Evolutionary conservation across 2,113 vertebrate species (phyloP).

Genomic region (Mustela nigripes): DNA sequence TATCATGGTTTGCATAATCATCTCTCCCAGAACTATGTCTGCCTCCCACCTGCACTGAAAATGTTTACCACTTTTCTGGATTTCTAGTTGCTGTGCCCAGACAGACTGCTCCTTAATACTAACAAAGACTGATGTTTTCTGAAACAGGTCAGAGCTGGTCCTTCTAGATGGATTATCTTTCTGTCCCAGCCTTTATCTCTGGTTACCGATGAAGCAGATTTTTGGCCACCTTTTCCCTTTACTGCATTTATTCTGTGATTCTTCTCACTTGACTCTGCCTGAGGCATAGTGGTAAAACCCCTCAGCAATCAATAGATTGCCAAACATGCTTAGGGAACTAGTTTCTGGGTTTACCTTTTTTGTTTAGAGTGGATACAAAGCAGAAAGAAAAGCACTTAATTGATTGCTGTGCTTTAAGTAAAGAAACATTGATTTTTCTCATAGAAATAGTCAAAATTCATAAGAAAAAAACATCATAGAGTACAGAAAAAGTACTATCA

Average conservation of each 20-base stretch:
- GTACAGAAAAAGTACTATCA: background rate
- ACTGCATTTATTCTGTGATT: background rate
- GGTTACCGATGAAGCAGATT: background rate
- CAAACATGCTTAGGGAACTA: background rate
- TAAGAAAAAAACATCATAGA: background rate
- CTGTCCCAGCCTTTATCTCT: background rate
- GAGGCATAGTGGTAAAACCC: background rate
- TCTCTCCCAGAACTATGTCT: background rate
- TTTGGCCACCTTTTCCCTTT: background rate
- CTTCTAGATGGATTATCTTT: background rate
- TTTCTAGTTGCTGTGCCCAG: background rate
- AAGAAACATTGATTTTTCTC: constrained; percentile 1
- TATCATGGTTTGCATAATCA: background rate
- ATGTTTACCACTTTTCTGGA: background rate
- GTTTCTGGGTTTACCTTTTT: background rate
- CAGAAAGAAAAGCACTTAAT: background rate
- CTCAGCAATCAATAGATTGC: background rate
- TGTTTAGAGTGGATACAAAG: background rate
- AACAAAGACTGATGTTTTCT: background rate
- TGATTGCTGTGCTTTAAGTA: background rate
- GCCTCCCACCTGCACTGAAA: background rate
- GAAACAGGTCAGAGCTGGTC: background rate
- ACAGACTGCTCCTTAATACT: background rate
- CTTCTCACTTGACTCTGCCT: background rate
- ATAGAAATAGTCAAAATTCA: background rate